A percentile compares a stretch with the other conserved stretches of the same genome.
Evolutionary conservation across 2,797 vertebrate species (phyloP).

Genomic region (Dallia pectoralis): DNA sequence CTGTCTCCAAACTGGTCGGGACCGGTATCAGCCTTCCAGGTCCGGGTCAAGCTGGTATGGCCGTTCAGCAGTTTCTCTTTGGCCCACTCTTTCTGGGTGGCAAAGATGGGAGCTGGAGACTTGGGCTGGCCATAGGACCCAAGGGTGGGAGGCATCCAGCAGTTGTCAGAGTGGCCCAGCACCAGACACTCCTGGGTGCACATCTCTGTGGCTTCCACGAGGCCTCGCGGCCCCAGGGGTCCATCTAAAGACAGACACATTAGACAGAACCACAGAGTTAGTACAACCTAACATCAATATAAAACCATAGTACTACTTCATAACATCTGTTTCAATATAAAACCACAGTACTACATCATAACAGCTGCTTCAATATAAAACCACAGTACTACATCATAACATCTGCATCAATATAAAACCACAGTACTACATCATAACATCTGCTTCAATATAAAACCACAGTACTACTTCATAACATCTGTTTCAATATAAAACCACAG

Average conservation of each 20-base stretch:
- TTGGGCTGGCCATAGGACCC: constrained; percentile 92
- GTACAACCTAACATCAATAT: background rate
- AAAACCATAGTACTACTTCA: too few relatives aligned
- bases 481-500: too few relatives aligned
- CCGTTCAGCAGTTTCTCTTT: constrained; percentile 99
- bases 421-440: too few relatives aligned
- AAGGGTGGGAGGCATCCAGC: constrained; percentile 96
- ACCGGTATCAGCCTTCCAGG: constrained; percentile 92
- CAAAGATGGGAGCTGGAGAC: constrained; percentile 91
- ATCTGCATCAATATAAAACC: too few relatives aligned
- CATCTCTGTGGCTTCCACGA: constrained; percentile 99
- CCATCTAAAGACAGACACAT: constrained; percentile 80
- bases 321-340: too few relatives aligned
- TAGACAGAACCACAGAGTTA: constrained; percentile 24
- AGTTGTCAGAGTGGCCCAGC: constrained; percentile 98
- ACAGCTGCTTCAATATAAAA: too few relatives aligned
- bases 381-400: too few relatives aligned
- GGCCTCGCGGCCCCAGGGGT: constrained; percentile 90
- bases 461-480: too few relatives aligned
- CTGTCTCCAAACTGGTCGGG: constrained; percentile 93
- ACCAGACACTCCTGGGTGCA: constrained; percentile 98
- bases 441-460: too few relatives aligned
- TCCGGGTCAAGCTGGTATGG: constrained; percentile 93
- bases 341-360: too few relatives aligned
- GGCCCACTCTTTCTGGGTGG: constrained; percentile 92